A percentile compares a stretch with the other conserved stretches of the same genome.
Conservation (phyloP, 2,113 vertebrate species). For the Peromyscus californicus region DNA sequence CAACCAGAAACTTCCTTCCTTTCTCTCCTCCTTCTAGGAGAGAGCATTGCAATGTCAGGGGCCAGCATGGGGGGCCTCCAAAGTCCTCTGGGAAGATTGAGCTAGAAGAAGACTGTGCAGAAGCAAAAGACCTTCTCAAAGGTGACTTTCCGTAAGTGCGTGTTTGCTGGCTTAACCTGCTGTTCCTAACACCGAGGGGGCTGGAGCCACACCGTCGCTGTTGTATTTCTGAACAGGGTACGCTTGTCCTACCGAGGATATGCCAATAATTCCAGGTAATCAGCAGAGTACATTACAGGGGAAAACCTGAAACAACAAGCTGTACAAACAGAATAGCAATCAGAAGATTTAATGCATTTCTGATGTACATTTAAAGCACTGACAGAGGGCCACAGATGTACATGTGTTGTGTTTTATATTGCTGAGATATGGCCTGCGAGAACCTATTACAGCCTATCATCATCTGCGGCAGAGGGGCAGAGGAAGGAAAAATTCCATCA, state of each 20-base stretch:
- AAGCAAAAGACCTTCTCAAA: conserved; percentile 54
- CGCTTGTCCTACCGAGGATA: conserved; percentile 89
- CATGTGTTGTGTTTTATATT: conserved; percentile 99
- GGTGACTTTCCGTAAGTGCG: neutral
- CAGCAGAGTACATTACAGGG: conserved; percentile 91
- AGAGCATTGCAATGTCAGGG: fast-evolving
- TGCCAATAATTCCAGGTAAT: conserved; percentile 94
- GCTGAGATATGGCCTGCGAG: conserved; percentile 96
- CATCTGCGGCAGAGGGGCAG: conserved; percentile 87
- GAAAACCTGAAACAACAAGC: conserved; percentile 93
- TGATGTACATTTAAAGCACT: conserved; percentile 97
- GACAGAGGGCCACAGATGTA: conserved; percentile 99
- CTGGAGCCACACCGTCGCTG: conserved; percentile 84
- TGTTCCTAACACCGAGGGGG: conserved; percentile 77
- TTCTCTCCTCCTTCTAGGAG: no score
- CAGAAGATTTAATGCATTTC: conserved; percentile 99
- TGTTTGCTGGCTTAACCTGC: conserved; percentile 63
- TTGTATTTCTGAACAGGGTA: conserved; percentile 88
- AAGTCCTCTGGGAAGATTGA: neutral
- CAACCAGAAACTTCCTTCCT: neutral
- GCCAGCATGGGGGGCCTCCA: neutral
- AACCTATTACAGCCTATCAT: conserved; percentile 98
- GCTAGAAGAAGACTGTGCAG: neutral
- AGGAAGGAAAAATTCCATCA: conserved; percentile 97
- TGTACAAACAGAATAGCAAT: conserved; percentile 97